Evolutionary conservation across 30 jellyfish, hydroid and myxozoan species (phyloP).

Genomic region (Hydractinia echinata): DNA sequence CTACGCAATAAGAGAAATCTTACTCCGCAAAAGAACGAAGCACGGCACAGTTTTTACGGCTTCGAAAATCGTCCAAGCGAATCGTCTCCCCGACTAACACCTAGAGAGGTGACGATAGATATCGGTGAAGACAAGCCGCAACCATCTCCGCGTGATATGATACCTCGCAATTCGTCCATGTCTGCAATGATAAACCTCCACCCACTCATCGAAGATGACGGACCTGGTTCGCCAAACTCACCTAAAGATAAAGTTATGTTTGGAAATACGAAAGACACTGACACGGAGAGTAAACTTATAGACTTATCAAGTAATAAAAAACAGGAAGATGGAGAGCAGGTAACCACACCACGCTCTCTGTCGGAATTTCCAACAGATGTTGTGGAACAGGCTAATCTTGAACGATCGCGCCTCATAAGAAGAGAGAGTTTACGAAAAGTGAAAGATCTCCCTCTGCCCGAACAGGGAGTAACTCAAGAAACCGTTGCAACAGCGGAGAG

Average conservation of each 20-base stretch:
- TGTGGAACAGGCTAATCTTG: conserved; percentile 35
- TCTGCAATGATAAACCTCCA: conserved; percentile 33
- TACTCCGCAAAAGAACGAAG: conserved; percentile 42
- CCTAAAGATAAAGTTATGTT: conserved; percentile 19
- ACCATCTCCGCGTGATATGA: conserved; percentile 16
- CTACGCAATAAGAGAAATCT: conserved; percentile 31
- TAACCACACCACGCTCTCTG: conserved; percentile 13
- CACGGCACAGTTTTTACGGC: conserved; percentile 84
- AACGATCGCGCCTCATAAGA: conserved; percentile 9
- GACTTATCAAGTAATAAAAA: not conserved
- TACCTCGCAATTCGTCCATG: not conserved
- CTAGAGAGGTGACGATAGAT: conserved; percentile 36
- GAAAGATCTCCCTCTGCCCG: conserved; percentile 19
- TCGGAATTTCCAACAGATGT: conserved; percentile 30
- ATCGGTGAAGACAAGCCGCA: conserved; percentile 19
- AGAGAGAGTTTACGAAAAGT: conserved; percentile 12
- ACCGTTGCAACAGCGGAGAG: not conserved
- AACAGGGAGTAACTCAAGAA: conserved; percentile 31
- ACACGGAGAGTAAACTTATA: not conserved
- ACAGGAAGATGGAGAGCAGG: not conserved
- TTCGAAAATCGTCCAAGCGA: conserved; percentile 38
- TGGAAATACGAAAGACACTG: not conserved
- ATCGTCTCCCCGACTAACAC: conserved; percentile 50
- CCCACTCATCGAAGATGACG: conserved; percentile 86
- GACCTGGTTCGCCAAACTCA: conserved; percentile 57